Evolutionary conservation across 2,113 vertebrate genomes (phyloP), one percentile per base, ranked within the genome.

Genomic region (Tyto alba): DNA sequence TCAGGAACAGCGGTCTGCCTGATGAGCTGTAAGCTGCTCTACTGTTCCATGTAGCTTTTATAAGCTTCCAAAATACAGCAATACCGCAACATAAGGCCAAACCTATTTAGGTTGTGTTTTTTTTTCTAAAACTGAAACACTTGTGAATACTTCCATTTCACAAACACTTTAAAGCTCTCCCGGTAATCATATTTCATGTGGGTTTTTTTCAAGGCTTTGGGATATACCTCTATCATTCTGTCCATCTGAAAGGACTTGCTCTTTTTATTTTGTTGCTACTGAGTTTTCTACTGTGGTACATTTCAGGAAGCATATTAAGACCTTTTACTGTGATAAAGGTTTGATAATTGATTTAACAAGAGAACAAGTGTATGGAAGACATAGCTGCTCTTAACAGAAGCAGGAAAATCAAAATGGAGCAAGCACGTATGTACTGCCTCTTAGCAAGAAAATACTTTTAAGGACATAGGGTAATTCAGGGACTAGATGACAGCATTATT

Each of bases 321-420:
- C 10, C 4, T 50, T 32, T 55, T 32, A 43, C 13, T 47, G 16
- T 50, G 30, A 36, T 92, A 69, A 64, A 64, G 23, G 1, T 57
- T 85, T 75, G 43, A 56, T 59, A 50, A 55, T 23, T 75, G 62
- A 8, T 74, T 90, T 92, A 41, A 62, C 21, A 62, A 15, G 48
- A 91, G 26, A 60, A 48, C 0, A 0, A 3, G 7, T 57, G 27
- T 40, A 3, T 2, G 2, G 43, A 71, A 81, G 34, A n/a, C 14
- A 5, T 13, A 73, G 26, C 69, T 79, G 13, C 60, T 76, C 7
- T 68, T 66, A 53, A 56, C 26, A 41, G 34, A 85, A 91, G 45
- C 0, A 3, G 14, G 55, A 73, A 73, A 89, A 77, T 73, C 26
- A 48, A 36, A 71, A 34, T 38, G 41, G 34, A 66, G 12, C 11